Percentiles rank a stretch among this genome's conserved stretches.
Conservation (phyloP, 2,113 vertebrate species). For the Podarcis muralis region DNA sequence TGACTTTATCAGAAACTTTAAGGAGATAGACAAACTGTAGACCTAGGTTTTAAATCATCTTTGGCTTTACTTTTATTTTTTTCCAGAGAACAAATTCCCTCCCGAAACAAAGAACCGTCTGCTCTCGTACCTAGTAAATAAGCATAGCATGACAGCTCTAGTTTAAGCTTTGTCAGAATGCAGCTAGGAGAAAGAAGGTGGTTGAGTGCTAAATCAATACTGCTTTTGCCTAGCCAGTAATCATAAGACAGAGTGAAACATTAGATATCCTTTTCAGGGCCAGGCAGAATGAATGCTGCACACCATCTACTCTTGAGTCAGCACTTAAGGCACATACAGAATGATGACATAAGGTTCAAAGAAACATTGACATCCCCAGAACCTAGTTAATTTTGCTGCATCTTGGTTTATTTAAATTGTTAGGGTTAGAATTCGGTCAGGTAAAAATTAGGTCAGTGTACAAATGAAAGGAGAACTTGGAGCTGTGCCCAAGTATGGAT, state of each 20-base stretch:
- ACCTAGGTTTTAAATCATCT: slow-evolving; percentile 18
- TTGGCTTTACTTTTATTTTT: slow-evolving; percentile 32
- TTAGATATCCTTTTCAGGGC: slow-evolving; percentile 53
- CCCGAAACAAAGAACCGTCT: slow-evolving; percentile 32
- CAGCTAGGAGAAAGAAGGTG: slow-evolving; percentile 54
- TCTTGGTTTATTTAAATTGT: slow-evolving; percentile 27
- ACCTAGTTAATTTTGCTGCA: not conserved
- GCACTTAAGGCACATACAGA: slow-evolving; percentile 6
- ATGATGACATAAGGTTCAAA: slow-evolving; percentile 11
- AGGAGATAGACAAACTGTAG: slow-evolving; percentile 31
- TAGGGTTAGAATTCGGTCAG: not conserved
- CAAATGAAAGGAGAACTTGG: too few species aligned
- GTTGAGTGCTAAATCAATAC: slow-evolving; percentile 66
- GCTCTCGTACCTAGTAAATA: slow-evolving; percentile 58
- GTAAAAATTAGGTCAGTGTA: not conserved
- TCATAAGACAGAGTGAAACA: slow-evolving; percentile 57
- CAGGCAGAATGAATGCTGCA: slow-evolving; percentile 45
- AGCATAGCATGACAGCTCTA: slow-evolving; percentile 51
- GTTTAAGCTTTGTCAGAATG: slow-evolving; percentile 51
- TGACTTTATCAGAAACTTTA: slow-evolving; percentile 16
- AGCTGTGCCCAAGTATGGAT: too few species aligned
- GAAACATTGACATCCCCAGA: not conserved
- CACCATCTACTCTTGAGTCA: slow-evolving; percentile 39
- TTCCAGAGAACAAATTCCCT: slow-evolving; percentile 18
- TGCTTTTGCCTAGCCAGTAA: slow-evolving; percentile 52